Evolutionary conservation across 2,888 invertebrate genomes (phyloP).

Genomic region (Lumbricus terrestris): DNA sequence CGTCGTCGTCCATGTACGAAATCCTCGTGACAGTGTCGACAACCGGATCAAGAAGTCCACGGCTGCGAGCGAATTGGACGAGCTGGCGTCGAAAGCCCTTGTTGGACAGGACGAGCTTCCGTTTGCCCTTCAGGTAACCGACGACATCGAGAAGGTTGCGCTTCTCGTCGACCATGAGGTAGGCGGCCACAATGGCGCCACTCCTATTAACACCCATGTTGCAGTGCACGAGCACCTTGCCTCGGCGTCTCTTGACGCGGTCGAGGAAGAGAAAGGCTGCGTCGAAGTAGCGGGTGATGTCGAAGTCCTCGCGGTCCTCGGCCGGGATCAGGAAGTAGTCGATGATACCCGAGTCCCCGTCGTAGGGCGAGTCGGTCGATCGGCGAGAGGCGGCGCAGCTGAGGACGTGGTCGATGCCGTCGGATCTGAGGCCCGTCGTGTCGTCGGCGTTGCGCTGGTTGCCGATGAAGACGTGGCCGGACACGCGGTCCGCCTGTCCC

Average conservation of each 20-base stretch:
- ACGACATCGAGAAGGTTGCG: constrained; percentile 36
- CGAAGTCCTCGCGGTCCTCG: constrained; percentile 40
- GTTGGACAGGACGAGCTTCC: constrained; percentile 37
- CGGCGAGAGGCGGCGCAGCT: constrained; percentile 38
- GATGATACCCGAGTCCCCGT: constrained; percentile 27
- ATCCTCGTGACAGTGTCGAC: constrained; percentile 20
- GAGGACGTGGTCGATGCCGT: constrained; percentile 40
- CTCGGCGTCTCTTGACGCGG: constrained; percentile 29
- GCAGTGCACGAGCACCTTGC: constrained; percentile 40
- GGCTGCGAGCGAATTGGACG: constrained; percentile 35
- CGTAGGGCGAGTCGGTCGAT: constrained; percentile 35
- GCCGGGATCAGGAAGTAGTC: constrained; percentile 39
- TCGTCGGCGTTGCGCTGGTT: constrained; percentile 41
- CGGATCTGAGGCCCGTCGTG: constrained; percentile 24
- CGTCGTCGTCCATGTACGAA: constrained; percentile 6
- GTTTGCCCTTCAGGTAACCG: constrained; percentile 33
- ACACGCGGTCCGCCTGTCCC: constrained; percentile 25
- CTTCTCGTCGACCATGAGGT: constrained; percentile 34
- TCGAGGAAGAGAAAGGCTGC: constrained; percentile 38
- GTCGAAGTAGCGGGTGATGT: constrained; percentile 38
- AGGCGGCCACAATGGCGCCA: constrained; percentile 40
- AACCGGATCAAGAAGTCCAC: constrained; percentile 36
- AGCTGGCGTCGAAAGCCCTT: constrained; percentile 40
- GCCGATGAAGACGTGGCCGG: constrained; percentile 39
- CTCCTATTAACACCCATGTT: constrained; percentile 42